These are phyloP conservation scores for Trichoplusia ni DNA, from an alignment of 1,140 invertebrate genomes.

Conservation along the genomic window DNA sequence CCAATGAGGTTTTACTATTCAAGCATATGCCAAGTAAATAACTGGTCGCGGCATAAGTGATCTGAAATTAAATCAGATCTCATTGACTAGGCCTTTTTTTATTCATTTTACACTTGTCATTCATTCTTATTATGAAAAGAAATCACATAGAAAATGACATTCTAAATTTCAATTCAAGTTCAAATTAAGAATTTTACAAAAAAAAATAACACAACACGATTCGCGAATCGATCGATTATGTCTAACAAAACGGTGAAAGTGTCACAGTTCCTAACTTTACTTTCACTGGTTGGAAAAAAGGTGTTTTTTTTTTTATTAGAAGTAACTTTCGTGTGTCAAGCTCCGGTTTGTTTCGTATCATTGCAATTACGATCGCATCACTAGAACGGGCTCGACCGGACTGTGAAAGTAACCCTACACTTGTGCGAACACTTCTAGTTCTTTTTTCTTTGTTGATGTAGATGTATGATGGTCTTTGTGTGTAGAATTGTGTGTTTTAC, in stretches of 20 bases:
- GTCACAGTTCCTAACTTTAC: slow-evolving; percentile 15
- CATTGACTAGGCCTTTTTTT: too few relatives aligned
- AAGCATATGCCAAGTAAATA: too few relatives aligned
- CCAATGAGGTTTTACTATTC: too few relatives aligned
- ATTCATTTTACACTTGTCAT: too few relatives aligned
- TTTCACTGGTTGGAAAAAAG: slow-evolving; percentile 16
- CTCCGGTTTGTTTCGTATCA: slow-evolving; percentile 7
- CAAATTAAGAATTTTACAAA: not conserved
- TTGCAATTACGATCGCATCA: slow-evolving; percentile 24
- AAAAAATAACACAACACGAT: slow-evolving; percentile 1
- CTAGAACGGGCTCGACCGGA: not conserved
- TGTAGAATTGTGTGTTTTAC: too few relatives aligned
- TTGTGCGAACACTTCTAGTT: too few relatives aligned
- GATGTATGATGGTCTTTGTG: too few relatives aligned
- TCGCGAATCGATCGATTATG: slow-evolving; percentile 20
- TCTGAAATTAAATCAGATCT: too few relatives aligned
- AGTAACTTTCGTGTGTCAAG: slow-evolving; percentile 23
- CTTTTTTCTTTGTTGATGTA: too few relatives aligned
- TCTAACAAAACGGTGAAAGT: slow-evolving; percentile 22
- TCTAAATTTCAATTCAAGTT: not conserved
- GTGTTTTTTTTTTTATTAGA: not conserved
- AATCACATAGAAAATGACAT: too few relatives aligned
- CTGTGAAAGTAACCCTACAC: slow-evolving; percentile 27
- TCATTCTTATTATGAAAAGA: too few relatives aligned
- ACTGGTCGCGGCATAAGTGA: too few relatives aligned